A percentile compares a stretch with the other conserved stretches of the same genome.
phyloP scores from a whole-genome alignment of 2,797 vertebrate genomes.

The Urosaurus nigricauda region DNA sequence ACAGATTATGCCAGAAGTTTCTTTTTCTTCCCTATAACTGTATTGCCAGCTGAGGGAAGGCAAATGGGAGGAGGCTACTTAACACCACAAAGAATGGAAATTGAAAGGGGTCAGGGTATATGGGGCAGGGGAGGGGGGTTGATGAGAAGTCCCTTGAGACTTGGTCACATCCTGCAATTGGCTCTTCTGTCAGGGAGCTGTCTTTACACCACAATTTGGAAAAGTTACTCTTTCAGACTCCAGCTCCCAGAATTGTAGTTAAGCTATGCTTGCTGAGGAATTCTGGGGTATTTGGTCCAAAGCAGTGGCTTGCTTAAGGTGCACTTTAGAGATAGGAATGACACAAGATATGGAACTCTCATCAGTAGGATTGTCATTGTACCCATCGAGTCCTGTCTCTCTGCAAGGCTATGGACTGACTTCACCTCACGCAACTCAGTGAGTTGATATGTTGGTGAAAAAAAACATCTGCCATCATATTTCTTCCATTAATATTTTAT shows the following conservation, averaged over 20 bases:
- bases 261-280: background rate
- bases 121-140: background rate
- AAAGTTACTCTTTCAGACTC: background rate
- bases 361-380: background rate
- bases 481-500: slow-evolving; percentile 39
- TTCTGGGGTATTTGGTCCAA: background rate
- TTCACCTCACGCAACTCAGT: too few relatives aligned
- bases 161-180: too few relatives aligned
- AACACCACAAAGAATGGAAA: background rate
- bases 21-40: background rate
- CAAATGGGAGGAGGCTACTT: background rate
- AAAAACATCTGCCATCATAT: background rate
- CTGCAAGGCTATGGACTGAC: too few relatives aligned
- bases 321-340: background rate
- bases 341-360: too few relatives aligned
- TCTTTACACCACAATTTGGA: background rate
- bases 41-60: too few relatives aligned
- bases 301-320: background rate
- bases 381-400: too few relatives aligned
- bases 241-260: background rate
- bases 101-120: too few relatives aligned
- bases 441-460: background rate
- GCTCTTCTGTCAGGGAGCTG: too few relatives aligned
- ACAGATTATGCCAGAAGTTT: too few relatives aligned
- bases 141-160: too few relatives aligned